Evolutionary conservation across 1,140 invertebrate species (phyloP), one percentile per base, ranked within the genome.

Genomic region (Orchestia grillus): DNA sequence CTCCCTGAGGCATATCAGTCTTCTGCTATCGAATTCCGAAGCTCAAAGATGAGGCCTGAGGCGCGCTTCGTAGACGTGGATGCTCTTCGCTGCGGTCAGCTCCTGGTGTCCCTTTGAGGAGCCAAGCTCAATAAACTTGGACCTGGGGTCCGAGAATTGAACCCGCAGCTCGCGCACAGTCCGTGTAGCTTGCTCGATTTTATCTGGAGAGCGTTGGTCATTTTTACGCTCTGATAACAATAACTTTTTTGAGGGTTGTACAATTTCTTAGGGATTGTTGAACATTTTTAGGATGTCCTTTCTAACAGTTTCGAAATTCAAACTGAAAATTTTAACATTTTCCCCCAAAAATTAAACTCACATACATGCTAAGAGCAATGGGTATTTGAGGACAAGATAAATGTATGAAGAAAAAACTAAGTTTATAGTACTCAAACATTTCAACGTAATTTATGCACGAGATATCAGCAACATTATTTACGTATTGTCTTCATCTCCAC

Each of bases 1-100:
- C 36, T 42, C 92, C 92, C 11, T 8, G 44, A 45, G 92, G 44
- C 92, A 94, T 94, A 94, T 45, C 92, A 94, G 92, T 94, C 92
- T 91, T 94, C 92, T 94, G 92, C 40, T 94, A 94, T 94, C 92
- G 92, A 94, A 94, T 44, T 94, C 44, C 92, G 92, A 94, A 94
- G 92, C 92, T 47, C 43, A 44, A 44, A 11, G 43, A 47, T 94
- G 92, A 94, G 43, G 92, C 92, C 92, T 47, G 0, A 94, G 44
- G 92, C 92, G 43, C 40, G 92, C 44, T 44, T 47, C 44, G 23
- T 45, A 19, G 11, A 44, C 40, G 0, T 94, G 36, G 92, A 45
- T 40, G 92, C 40, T 94, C 41, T 47, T 23, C 8, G 92, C 23
- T 44, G 92, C 44, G 92, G 92, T 94, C 92, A 94, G 92, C 40